A percentile compares a stretch with the other conserved stretches of the same genome.
phyloP scores from a whole-genome alignment of 2,888 invertebrate species.

The Maniola hyperantus region DNA sequence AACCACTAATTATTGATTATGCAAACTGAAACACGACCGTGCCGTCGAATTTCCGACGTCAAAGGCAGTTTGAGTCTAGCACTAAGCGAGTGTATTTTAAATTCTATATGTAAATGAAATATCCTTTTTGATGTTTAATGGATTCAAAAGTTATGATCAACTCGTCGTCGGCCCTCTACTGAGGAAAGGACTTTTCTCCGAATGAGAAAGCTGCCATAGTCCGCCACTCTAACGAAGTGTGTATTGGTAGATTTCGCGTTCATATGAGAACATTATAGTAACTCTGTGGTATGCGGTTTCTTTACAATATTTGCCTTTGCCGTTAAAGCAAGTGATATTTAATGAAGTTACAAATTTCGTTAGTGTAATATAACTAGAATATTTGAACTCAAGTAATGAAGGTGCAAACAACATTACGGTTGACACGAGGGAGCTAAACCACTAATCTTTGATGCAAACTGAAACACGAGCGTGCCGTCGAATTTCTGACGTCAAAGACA shows the following conservation, averaged over 20 bases:
- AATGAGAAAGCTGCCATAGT: too few relatives aligned
- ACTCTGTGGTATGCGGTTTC: too few relatives aligned
- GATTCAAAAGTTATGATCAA: too few relatives aligned
- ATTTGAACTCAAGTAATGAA: neutral
- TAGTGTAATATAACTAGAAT: neutral
- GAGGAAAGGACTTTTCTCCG: too few relatives aligned
- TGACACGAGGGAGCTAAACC: slow-evolving; percentile 13
- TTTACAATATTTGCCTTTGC: too few relatives aligned
- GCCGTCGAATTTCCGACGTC: slow-evolving; percentile 8
- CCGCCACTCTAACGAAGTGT: too few relatives aligned
- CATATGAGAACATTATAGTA: too few relatives aligned
- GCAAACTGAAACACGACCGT: slow-evolving; percentile 4
- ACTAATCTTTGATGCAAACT: slow-evolving; percentile 17
- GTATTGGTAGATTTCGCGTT: too few relatives aligned
- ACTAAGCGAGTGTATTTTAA: neutral
- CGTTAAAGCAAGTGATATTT: too few relatives aligned
- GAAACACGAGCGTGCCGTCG: neutral
- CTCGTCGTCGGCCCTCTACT: too few relatives aligned
- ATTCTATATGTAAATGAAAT: neutral
- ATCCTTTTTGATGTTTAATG: too few relatives aligned
- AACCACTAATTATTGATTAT: slow-evolving; percentile 16
- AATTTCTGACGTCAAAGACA: neutral
- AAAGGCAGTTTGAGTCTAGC: neutral
- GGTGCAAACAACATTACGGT: slow-evolving; percentile 19
- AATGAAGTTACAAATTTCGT: too few relatives aligned